phyloP scores from a whole-genome alignment of 2,113 vertebrate genomes.

The Rhinolophus ferrumequinum region DNA sequence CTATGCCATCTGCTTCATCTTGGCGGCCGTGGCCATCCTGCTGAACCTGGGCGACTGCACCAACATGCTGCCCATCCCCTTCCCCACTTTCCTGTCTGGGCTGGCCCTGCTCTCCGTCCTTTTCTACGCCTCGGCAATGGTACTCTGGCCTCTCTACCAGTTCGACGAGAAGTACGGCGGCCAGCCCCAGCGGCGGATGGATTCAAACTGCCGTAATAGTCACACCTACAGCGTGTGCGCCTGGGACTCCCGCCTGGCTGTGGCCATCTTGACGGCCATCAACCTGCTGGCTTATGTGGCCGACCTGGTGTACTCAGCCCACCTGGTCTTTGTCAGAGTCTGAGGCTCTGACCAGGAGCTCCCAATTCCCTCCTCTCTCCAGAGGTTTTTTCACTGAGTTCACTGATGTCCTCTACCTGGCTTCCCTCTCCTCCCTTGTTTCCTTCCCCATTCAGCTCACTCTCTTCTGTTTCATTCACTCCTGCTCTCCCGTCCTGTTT shows the following conservation, averaged over 20 bases:
- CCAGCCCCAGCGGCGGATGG: neutral
- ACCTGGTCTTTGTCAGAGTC: conserved; percentile 89
- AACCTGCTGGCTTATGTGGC: conserved; percentile 93
- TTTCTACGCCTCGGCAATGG: conserved; percentile 88
- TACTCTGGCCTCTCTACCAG: conserved; percentile 94
- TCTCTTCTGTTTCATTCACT: no score
- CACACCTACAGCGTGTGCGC: neutral
- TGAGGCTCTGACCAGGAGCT: conserved; percentile 60
- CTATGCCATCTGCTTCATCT: conserved; percentile 94
- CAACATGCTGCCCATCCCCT: conserved; percentile 89
- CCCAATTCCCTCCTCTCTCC: accelerated
- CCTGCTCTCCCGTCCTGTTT: neutral
- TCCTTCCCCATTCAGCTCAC: accelerated
- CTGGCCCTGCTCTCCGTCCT: conserved; percentile 90
- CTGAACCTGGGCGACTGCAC: conserved; percentile 92
- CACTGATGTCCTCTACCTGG: neutral
- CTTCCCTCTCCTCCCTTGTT: accelerated
- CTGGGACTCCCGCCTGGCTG: conserved; percentile 89
- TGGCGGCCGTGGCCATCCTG: conserved; percentile 89
- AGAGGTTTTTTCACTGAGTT: neutral
- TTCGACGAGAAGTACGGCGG: conserved; percentile 85
- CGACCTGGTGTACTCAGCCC: conserved; percentile 91
- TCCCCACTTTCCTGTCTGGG: conserved; percentile 90
- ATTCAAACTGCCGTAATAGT: accelerated
- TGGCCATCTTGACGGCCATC: conserved; percentile 88